Percentiles rank a stretch among this genome's conserved stretches.
Conservation (phyloP, 2,888 invertebrate genomes). For the Thera britannica region DNA sequence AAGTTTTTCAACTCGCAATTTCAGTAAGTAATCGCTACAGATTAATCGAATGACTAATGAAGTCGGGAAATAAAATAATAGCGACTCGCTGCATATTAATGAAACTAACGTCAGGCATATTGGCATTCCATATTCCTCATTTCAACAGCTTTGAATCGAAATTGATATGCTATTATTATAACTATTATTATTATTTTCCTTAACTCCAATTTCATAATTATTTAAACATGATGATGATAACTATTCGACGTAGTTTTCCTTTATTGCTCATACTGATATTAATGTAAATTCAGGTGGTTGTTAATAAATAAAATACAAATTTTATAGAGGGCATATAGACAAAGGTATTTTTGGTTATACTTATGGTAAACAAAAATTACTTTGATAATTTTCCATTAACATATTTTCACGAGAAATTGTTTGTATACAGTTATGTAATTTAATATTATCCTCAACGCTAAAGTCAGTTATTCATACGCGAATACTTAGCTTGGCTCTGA, state of each 20-base stretch:
- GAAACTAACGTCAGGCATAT: background rate
- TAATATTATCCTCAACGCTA: conserved; percentile 5
- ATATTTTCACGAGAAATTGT: background rate
- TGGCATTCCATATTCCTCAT: conserved; percentile 4
- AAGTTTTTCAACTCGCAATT: background rate
- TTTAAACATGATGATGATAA: too few relatives aligned
- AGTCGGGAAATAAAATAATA: background rate
- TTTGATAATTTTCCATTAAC: background rate
- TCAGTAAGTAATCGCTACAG: background rate
- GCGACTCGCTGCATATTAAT: background rate
- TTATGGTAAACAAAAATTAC: too few relatives aligned
- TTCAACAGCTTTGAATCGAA: conserved; percentile 2
- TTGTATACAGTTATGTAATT: background rate
- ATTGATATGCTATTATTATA: background rate
- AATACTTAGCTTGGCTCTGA: conserved; percentile 19
- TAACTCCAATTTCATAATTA: too few relatives aligned
- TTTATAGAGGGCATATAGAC: too few relatives aligned
- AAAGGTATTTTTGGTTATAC: too few relatives aligned
- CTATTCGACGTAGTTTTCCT: too few relatives aligned
- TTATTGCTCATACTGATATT: too few relatives aligned
- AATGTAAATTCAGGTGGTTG: too few relatives aligned
- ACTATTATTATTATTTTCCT: too few relatives aligned
- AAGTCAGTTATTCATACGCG: conserved; percentile 24
- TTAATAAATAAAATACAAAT: too few relatives aligned
- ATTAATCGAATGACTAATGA: background rate